Evolutionary conservation across 2,113 vertebrate species (phyloP), one percentile per base, ranked within the genome.

Genomic region (Pelodiscus sinensis): DNA sequence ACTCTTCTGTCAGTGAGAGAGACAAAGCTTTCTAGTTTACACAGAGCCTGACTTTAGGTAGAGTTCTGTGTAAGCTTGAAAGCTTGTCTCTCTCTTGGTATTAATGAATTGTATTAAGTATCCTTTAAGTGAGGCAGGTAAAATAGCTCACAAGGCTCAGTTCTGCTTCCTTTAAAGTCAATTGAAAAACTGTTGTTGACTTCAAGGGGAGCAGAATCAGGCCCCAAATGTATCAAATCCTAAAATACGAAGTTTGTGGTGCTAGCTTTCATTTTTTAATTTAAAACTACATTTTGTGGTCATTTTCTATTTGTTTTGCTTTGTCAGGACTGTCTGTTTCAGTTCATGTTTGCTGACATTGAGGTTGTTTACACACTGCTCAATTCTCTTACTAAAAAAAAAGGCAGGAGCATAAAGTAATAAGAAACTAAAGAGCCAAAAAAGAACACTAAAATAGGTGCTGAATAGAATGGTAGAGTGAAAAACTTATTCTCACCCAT

Each of bases 361-460:
- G 88, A 93, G 50, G 83, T 94, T 96, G 82, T 86, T 94, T 94
- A 92, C 80, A 92, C n/a, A 19, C 65, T 97, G 87, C 86, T 92
- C 85, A 86, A 73, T 58, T 87, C 44, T 25, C 2, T 71, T 62
- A 86, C 71, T 97, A 80, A 79, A 91, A 94, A 78, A 80, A 3
- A 31, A 85, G 27, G 87, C 86, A 55, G 56, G 56, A 82, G 54
- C 95, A 92, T 38, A 95, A 81, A 87, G 5, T 44, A 92, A 87
- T 19, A 52, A 84, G 90, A 94, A 62, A 52, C 16, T 86, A 80
- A 65, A 85, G 27, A 94, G 52, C 62, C 58, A 85, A 86, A 88
- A 18, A 44, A 92, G 73, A 56, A 88, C 22, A 84, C 4, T 68
- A 58, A 90, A 57, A n/a, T 38, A 71, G 78, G 1, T 92, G 51